Evolutionary conservation across 1,140 invertebrate species (phyloP), one percentile per base, ranked within the genome.

Genomic region (Condylostylus longicornis): DNA sequence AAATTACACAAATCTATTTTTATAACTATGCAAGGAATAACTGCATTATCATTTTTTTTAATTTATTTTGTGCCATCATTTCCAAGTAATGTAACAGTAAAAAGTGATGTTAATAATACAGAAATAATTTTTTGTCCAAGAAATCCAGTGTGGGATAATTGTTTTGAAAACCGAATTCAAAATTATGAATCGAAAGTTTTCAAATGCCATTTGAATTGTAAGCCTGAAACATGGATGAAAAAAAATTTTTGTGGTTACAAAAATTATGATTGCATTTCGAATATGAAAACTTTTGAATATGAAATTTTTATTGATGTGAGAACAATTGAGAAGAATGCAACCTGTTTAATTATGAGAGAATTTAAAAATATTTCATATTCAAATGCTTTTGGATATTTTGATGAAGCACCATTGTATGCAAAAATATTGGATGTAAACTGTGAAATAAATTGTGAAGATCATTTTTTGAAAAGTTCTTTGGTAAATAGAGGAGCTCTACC

Each of bases 1-100:
- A 71, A 73, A 41, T 71, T 73, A 35, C 81, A 87, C 50, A 84
- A 86, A 55, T 50, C 61, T 13, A 58, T 85, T 29, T 84, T 87
- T 50, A 56, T 87, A 33, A 44, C 73, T 15, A 79, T 79, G 36
- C 74, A 84, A 67, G 58, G 71, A 7, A 44, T 85, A 12, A 72
- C 76, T 1, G 68, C 74, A 30, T 47, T 75, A 23, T 70, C 73
- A 46, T 79, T 82, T 49, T 71, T 77, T 18, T 58, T 67, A 2
- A 72, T 82, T 31, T 68, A 75, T 51, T 78, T 77, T 43, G 72
- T 80, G 42, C 79, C 79, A 2, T 57, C 69, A 43, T 56, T 68
- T n/a, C 61, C 64, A 4, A 50, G 60, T 20, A 54, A 57, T 8
- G 64, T 71, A 2, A 52, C 61, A 25, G 62, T 79, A n/a, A n/a